A percentile compares a stretch with the other conserved stretches of the same genome.
phyloP scores from a whole-genome alignment of 2,113 vertebrate species.

The Oophaga pumilio region DNA sequence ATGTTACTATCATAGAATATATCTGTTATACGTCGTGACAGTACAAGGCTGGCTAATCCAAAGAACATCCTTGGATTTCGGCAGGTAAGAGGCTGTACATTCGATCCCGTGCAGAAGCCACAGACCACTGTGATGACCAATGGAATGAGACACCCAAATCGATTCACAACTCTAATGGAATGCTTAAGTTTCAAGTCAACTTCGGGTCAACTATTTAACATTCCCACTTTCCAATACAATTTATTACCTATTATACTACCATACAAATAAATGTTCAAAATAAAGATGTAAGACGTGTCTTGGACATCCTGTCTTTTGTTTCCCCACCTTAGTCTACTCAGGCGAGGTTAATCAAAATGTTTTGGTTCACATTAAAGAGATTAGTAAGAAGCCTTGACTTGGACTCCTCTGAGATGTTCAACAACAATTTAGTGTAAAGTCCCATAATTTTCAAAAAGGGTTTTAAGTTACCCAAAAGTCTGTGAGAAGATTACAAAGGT shows the following conservation, averaged over 20 bases:
- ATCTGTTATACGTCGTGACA: too few relatives aligned
- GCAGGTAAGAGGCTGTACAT: too few relatives aligned
- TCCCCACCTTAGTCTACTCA: constrained; percentile 7
- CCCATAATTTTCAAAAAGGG: neutral
- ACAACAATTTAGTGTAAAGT: neutral
- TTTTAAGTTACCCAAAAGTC: constrained; percentile 30
- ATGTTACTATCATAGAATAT: too few relatives aligned
- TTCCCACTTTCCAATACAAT: neutral
- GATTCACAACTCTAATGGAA: too few relatives aligned
- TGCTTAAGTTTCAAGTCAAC: neutral
- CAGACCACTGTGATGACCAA: too few relatives aligned
- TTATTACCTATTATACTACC: neutral
- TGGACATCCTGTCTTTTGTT: neutral
- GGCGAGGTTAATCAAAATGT: constrained; percentile 12
- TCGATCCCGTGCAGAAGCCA: too few relatives aligned
- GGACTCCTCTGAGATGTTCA: constrained; percentile 29
- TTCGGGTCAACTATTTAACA: neutral
- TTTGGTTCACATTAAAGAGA: constrained; percentile 23
- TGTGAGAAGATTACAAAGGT: constrained; percentile 28
- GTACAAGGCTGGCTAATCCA: too few relatives aligned
- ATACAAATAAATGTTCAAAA: neutral
- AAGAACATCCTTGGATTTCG: too few relatives aligned
- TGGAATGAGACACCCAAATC: too few relatives aligned
- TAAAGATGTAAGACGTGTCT: neutral
- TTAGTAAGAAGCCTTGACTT: neutral